Evolutionary conservation across 2,888 invertebrate species (phyloP).

Genomic region (Lamproptera curius): DNA sequence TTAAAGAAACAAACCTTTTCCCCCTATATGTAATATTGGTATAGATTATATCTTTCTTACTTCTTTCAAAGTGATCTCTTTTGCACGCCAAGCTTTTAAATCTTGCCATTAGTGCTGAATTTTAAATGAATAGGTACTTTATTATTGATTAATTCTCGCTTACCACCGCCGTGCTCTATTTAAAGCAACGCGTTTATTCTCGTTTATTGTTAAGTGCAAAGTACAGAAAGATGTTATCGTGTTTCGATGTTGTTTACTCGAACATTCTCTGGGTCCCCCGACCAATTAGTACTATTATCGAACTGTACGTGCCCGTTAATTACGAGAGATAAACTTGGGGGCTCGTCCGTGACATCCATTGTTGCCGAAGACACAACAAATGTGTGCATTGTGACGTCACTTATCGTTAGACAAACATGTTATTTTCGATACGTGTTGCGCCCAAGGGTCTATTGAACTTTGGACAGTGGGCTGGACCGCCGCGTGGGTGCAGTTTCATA

Average conservation of each 20-base stretch:
- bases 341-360: slow-evolving; percentile 74
- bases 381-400: slow-evolving; percentile 63
- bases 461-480: slow-evolving; percentile 31
- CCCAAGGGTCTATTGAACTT: slow-evolving; percentile 39
- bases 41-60: too few relatives aligned
- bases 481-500: slow-evolving; percentile 17
- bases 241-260: neutral
- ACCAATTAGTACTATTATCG: neutral
- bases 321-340: slow-evolving; percentile 41
- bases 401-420: slow-evolving; percentile 28
- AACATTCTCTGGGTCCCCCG: neutral
- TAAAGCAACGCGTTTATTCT: too few relatives aligned
- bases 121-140: too few relatives aligned
- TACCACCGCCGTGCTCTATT: too few relatives aligned
- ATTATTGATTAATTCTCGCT: too few relatives aligned
- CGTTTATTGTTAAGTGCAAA: neutral
- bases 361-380: slow-evolving; percentile 52
- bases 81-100: too few relatives aligned
- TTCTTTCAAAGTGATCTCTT: too few relatives aligned
- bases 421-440: slow-evolving; percentile 29
- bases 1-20: too few relatives aligned
- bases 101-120: too few relatives aligned
- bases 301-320: slow-evolving; percentile 13
- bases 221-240: neutral
- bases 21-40: too few relatives aligned